These are phyloP conservation scores for Caradrina clavipalpis DNA, from an alignment of 2,888 invertebrate species.

Conservation along the genomic window DNA sequence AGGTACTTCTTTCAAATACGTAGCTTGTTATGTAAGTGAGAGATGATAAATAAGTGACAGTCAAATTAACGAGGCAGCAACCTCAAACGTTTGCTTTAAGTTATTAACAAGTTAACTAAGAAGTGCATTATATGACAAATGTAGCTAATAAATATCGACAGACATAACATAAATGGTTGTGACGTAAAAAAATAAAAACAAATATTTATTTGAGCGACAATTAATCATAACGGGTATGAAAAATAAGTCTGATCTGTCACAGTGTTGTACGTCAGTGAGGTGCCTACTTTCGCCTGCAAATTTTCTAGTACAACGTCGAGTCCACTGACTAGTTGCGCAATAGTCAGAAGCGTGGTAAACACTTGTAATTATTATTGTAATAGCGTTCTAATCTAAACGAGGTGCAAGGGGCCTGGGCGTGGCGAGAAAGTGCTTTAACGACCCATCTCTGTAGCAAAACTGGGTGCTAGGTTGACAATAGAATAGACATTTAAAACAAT, in stretches of 20 bases:
- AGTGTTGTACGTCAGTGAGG: slow-evolving; percentile 59
- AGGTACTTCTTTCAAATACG: slow-evolving; percentile 40
- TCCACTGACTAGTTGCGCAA: slow-evolving; percentile 71
- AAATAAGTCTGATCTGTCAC: slow-evolving; percentile 68
- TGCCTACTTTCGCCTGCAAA: slow-evolving; percentile 85
- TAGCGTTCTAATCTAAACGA: slow-evolving; percentile 82
- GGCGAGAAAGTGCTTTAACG: slow-evolving; percentile 74
- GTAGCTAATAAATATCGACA: slow-evolving; percentile 53
- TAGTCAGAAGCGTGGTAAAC: slow-evolving; percentile 77
- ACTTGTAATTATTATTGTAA: slow-evolving; percentile 86
- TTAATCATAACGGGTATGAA: slow-evolving; percentile 53
- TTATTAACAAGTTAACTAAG: slow-evolving; percentile 37
- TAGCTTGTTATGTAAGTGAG: slow-evolving; percentile 53
- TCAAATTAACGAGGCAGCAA: slow-evolving; percentile 36
- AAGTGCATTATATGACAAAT: slow-evolving; percentile 53
- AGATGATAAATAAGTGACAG: slow-evolving; percentile 56
- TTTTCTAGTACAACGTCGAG: slow-evolving; percentile 77
- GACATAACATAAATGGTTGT: slow-evolving; percentile 32
- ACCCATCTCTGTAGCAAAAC: slow-evolving; percentile 50
- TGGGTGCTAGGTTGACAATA: slow-evolving; percentile 34
- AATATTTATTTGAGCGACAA: slow-evolving; percentile 49
- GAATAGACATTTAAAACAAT: slow-evolving; percentile 46
- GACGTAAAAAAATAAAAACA: slow-evolving; percentile 56
- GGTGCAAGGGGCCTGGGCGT: slow-evolving; percentile 70
- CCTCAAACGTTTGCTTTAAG: slow-evolving; percentile 34